Conservation (phyloP, 2,797 vertebrate species). For the Anisognathus igniventris region DNA sequence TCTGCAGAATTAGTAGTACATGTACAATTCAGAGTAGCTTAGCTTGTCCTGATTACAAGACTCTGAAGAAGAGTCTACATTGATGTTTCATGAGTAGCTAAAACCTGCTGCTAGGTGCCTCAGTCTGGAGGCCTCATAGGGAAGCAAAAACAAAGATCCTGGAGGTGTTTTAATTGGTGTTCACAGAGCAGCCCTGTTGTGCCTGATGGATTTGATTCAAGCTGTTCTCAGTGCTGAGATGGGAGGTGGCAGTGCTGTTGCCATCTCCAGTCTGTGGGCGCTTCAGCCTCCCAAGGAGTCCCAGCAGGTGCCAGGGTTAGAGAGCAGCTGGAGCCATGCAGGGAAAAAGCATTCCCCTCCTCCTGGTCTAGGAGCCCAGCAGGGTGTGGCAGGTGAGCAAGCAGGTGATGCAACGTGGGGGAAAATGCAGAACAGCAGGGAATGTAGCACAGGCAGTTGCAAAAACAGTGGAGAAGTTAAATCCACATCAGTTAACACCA, state of each 20-base stretch:
- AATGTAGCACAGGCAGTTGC: rapidly evolving
- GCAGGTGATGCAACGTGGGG: neutral
- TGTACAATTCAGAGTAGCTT: neutral
- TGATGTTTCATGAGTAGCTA: neutral
- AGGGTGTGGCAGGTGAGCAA: neutral
- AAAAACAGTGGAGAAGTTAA: neutral
- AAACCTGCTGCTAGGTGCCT: neutral
- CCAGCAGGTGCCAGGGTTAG: neutral
- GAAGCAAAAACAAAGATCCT: neutral
- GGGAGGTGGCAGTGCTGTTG: neutral
- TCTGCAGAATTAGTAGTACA: neutral
- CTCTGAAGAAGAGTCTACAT: neutral
- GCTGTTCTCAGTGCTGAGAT: neutral
- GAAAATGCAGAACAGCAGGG: neutral
- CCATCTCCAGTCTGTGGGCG: neutral
- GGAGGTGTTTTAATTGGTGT: neutral
- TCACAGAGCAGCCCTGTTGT: neutral
- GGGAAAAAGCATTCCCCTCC: neutral
- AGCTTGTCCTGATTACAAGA: neutral
- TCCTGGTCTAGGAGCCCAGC: neutral
- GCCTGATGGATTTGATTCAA: neutral
- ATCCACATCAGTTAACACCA: neutral
- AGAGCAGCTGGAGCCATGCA: neutral
- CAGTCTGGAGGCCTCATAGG: neutral
- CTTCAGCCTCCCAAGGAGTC: neutral